A percentile compares a stretch with the other conserved stretches of the same genome.
phyloP scores from a whole-genome alignment of 23 tunicate genomes.

The Clavelina lepadiformis region DNA sequence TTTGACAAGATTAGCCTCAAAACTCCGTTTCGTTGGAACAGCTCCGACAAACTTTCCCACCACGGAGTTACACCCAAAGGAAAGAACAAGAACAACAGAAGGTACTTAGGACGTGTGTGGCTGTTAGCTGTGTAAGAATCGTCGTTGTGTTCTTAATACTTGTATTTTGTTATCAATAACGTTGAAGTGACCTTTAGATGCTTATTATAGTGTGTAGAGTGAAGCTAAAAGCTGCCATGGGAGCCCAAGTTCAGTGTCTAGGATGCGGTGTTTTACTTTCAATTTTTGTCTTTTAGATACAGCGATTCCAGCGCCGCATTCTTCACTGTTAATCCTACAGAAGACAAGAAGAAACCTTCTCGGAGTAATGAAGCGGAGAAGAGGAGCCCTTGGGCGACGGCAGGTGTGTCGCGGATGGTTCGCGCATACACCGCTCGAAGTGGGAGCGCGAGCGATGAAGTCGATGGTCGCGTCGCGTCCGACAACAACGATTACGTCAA shows the following conservation, averaged over 20 bases:
- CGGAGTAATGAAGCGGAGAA: not conserved
- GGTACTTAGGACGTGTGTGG: no score
- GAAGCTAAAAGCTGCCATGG: no score
- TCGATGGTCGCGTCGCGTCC: not conserved
- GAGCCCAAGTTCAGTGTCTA: no score
- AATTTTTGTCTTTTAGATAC: slow-evolving; percentile 7
- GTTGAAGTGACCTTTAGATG: not conserved
- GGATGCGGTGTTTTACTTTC: no score
- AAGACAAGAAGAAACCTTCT: not conserved
- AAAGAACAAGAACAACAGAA: slow-evolving; percentile 28
- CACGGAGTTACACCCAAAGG: slow-evolving; percentile 17
- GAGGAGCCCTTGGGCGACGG: not conserved
- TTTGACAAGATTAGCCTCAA: slow-evolving; percentile 42
- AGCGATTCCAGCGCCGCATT: slow-evolving; percentile 21
- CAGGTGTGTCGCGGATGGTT: slow-evolving; percentile 19
- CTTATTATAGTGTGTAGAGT: no score
- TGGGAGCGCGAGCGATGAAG: slow-evolving; percentile 5
- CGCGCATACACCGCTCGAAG: slow-evolving; percentile 9
- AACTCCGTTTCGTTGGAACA: slow-evolving; percentile 57
- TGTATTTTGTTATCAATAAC: not conserved
- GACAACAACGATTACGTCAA: slow-evolving; percentile 46
- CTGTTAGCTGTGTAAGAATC: not conserved
- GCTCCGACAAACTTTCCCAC: slow-evolving; percentile 45
- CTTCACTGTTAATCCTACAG: slow-evolving; percentile 19
- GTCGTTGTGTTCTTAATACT: not conserved